Base-by-base conservation (phyloP, 1,140 invertebrate species). In the Drosophila equinoxialis region DNA sequence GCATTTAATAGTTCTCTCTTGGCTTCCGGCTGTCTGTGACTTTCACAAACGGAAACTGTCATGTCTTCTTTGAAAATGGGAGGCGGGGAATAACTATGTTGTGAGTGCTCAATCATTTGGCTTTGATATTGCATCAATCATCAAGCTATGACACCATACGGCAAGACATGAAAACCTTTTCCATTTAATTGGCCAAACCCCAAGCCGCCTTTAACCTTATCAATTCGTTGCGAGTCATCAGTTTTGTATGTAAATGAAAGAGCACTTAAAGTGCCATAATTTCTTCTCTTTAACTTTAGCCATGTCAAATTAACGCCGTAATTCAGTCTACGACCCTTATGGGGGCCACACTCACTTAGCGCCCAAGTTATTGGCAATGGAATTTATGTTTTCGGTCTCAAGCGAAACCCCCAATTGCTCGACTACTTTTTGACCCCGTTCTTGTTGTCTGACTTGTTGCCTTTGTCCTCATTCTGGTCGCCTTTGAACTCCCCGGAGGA, bases 271-370 rank as follows among this genome's bases (percentile, higher is more conserved):
- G 54, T 35, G 41, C 6, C 51, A 66, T 13, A 76, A 41, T 65
- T 71, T 39, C 14, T n/a, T 23, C 60, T 11, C 45, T 55, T 11
- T 33, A 33, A 35, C 61, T 42, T 42, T 17, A 20, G 48, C 14
- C 35, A 77, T 79, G 74, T 71, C 77, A 77, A 85, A 85, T 85
- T 85, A 85, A 81, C 81, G 74, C 81, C 62, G 58, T 71, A 78
- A 63, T 78, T 77, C 54, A 78, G 68, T 11, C 57, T 37, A 58
- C 63, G 70, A 60, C 66, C 57, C 68, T 85, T 85, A 68, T 73
- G 68, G 63, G 37, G 63, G 37, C 55, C 75, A 72, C 73, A 78
- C 68, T 65, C 74, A 71, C 68, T 78, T 78, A 77, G 71, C 66
- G 68, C 74, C 74, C 74, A 78, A 78, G 74, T 81, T 81, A 77